These are phyloP conservation scores for Lucilia cuprina DNA, from an alignment of 1,140 invertebrate species.

Conservation along the genomic window DNA sequence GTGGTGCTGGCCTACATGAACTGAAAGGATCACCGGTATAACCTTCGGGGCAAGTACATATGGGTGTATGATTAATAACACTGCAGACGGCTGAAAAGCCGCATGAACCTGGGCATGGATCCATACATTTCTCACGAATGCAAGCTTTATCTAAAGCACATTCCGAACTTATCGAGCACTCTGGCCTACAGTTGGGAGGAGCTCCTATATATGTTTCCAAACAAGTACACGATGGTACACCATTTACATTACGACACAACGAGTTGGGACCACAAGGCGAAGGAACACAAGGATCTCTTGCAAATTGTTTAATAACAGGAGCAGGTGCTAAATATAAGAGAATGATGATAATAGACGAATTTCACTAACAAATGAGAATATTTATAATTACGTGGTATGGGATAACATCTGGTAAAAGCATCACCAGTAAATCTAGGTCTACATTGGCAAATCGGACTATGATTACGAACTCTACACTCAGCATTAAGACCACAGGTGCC, in stretches of 20 bases:
- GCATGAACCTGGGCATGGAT: constrained; percentile 84
- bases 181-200: constrained; percentile 81
- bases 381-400: constrained; percentile 68
- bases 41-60: constrained; percentile 77
- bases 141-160: constrained; percentile 81
- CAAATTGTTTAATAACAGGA: constrained; percentile 61
- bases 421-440: constrained; percentile 70
- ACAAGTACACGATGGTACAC: constrained; percentile 82
- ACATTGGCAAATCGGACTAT: constrained; percentile 75
- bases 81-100: constrained; percentile 82
- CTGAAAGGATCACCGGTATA: constrained; percentile 86
- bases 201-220: constrained; percentile 76
- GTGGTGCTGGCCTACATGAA: constrained; percentile 68
- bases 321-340: constrained; percentile 46
- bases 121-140: constrained; percentile 82
- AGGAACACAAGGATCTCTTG: constrained; percentile 75
- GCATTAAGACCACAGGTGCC: constrained; percentile 75
- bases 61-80: constrained; percentile 84
- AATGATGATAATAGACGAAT: not conserved
- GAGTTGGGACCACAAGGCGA: constrained; percentile 76
- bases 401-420: constrained; percentile 71
- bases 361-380: not conserved
- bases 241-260: constrained; percentile 74
- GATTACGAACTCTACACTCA: constrained; percentile 73
- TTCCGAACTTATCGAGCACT: constrained; percentile 84